Percentiles rank a stretch among this genome's conserved stretches.
phyloP scores from a whole-genome alignment of 2,888 invertebrate genomes.

The Mechanitis messenoides region DNA sequence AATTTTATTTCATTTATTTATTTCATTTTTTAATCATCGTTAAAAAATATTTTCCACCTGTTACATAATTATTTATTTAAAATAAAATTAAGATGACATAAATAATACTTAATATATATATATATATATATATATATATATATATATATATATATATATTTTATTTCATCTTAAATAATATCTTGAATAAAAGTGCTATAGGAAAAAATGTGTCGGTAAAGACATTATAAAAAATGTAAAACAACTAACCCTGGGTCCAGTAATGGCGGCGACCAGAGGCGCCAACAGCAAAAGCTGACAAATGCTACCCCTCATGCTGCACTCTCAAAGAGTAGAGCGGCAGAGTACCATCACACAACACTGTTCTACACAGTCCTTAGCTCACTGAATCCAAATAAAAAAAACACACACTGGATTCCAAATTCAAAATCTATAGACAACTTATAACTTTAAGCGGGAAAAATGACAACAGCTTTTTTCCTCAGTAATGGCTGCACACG shows the following conservation, averaged over 20 bases:
- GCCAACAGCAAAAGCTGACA: constrained; percentile 64
- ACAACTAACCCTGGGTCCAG: constrained; percentile 64
- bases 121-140: no score
- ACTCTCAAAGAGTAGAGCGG: constrained; percentile 62
- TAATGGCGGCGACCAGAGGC: constrained; percentile 70
- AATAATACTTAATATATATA: no score
- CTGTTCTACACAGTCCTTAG: constrained; percentile 38
- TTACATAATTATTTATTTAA: no score
- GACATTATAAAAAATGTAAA: neutral
- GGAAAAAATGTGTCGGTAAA: neutral
- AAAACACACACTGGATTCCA: constrained; percentile 42
- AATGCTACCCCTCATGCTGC: constrained; percentile 68
- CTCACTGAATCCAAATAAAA: constrained; percentile 42
- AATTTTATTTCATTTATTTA: no score
- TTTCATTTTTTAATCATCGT: no score
- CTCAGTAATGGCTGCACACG: constrained; percentile 52
- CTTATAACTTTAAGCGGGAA: constrained; percentile 36
- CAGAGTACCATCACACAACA: constrained; percentile 71
- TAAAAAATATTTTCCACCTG: no score
- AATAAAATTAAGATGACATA: no score
- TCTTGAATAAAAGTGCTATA: no score
- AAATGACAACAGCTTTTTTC: constrained; percentile 36
- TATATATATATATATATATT: no score
- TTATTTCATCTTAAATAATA: no score
- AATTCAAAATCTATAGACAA: constrained; percentile 26